Percentiles rank a stretch among this genome's conserved stretches.
phyloP scores from a whole-genome alignment of 1,140 invertebrate genomes.

The Trissolcus basalis region DNA sequence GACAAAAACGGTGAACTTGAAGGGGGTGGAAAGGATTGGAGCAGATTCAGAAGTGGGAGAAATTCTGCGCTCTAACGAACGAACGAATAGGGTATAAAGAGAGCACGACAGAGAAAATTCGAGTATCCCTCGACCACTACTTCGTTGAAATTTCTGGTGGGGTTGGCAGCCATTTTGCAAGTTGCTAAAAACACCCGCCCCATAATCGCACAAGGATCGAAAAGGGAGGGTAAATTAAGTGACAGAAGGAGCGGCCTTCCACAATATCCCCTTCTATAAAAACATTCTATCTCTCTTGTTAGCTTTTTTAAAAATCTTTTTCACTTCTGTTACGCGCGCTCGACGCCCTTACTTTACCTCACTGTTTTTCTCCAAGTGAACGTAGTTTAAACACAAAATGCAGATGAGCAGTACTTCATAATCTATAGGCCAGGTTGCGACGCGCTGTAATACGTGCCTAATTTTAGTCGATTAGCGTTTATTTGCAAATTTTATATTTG shows the following conservation, averaged over 20 bases:
- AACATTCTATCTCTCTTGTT: slow-evolving; percentile 61
- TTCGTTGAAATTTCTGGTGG: slow-evolving; percentile 63
- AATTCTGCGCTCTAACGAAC: slow-evolving; percentile 61
- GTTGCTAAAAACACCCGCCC: slow-evolving; percentile 76
- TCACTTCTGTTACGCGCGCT: slow-evolving; percentile 56
- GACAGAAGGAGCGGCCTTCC: slow-evolving; percentile 62
- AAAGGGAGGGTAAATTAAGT: slow-evolving; percentile 61
- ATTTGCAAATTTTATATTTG: slow-evolving; percentile 43
- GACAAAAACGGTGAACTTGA: slow-evolving; percentile 53
- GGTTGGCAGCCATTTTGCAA: slow-evolving; percentile 76
- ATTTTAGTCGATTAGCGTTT: slow-evolving; percentile 52
- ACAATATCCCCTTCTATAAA: slow-evolving; percentile 60
- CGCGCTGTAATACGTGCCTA: slow-evolving; percentile 37
- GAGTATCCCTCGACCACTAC: slow-evolving; percentile 64
- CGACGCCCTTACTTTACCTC: slow-evolving; percentile 57
- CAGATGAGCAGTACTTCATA: slow-evolving; percentile 71
- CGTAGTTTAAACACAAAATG: slow-evolving; percentile 74
- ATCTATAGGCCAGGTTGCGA: slow-evolving; percentile 44
- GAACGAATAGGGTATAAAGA: slow-evolving; percentile 74
- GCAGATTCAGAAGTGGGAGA: slow-evolving; percentile 56
- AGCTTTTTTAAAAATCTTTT: slow-evolving; percentile 60
- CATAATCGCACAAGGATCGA: slow-evolving; percentile 70
- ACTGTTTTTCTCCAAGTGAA: slow-evolving; percentile 61
- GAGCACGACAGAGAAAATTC: slow-evolving; percentile 75
- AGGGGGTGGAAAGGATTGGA: slow-evolving; percentile 52